Conservation (phyloP, 2,797 vertebrate genomes). For the Falco naumanni region DNA sequence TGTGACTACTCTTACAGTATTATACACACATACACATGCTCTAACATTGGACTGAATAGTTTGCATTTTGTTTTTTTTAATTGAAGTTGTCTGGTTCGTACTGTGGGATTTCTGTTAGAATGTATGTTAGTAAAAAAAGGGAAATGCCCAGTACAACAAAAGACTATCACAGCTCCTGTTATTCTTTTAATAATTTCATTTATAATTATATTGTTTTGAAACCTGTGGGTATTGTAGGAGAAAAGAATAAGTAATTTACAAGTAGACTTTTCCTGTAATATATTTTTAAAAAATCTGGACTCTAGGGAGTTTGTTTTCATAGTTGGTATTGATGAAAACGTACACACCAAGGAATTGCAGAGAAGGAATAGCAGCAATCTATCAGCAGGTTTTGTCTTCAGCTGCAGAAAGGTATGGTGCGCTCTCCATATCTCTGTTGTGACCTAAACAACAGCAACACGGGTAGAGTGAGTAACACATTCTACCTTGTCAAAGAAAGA, state of each 20-base stretch:
- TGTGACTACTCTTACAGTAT: slow-evolving; percentile 67
- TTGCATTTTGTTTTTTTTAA: slow-evolving; percentile 16
- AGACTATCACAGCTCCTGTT: slow-evolving; percentile 34
- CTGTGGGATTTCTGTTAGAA: slow-evolving; percentile 63
- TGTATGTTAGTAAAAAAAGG: slow-evolving; percentile 41
- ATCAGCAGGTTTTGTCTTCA: slow-evolving; percentile 4
- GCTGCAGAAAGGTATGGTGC: slow-evolving; percentile 19
- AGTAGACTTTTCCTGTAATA: slow-evolving; percentile 46
- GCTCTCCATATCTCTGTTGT: background rate
- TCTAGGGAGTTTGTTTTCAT: slow-evolving; percentile 24
- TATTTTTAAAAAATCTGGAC: background rate
- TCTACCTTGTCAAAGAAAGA: background rate
- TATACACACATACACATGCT: slow-evolving; percentile 53
- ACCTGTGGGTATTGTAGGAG: slow-evolving; percentile 44
- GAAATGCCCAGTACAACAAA: slow-evolving; percentile 51
- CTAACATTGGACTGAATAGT: slow-evolving; percentile 30
- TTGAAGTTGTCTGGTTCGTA: slow-evolving; percentile 23
- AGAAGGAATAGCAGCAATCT: slow-evolving; percentile 39
- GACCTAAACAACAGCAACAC: background rate
- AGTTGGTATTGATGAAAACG: background rate
- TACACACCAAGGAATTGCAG: slow-evolving; percentile 19
- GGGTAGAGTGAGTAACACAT: background rate
- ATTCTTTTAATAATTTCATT: slow-evolving; percentile 20
- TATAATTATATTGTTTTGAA: slow-evolving; percentile 28
- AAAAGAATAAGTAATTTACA: slow-evolving; percentile 26